phyloP scores from a whole-genome alignment of 2,888 invertebrate species.

The Nemurella pictetii region DNA sequence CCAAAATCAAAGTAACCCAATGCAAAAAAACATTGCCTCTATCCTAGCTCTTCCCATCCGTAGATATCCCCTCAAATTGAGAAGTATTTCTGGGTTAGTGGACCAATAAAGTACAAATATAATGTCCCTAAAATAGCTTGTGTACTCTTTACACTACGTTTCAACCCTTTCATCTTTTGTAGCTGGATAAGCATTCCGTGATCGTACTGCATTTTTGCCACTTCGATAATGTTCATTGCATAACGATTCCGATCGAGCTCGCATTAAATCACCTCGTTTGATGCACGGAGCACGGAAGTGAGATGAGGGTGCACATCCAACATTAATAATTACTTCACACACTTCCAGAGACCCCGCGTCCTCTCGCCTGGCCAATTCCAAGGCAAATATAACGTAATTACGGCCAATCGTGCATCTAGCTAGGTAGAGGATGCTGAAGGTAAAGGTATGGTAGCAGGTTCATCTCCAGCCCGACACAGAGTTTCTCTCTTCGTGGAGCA shows the following conservation, averaged over 20 bases:
- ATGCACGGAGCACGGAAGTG: too few relatives aligned
- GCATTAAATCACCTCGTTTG: background rate
- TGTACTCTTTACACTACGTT: too few relatives aligned
- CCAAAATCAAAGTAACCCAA: too few relatives aligned
- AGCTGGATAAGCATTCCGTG: too few relatives aligned
- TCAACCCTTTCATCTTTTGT: too few relatives aligned
- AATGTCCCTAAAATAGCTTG: too few relatives aligned
- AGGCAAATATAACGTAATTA: slow-evolving; percentile 13
- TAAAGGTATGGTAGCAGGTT: background rate
- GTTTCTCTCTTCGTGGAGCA: background rate
- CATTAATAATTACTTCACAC: background rate
- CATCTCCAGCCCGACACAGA: background rate
- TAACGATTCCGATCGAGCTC: background rate
- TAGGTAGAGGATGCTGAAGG: too few relatives aligned
- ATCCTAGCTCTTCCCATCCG: too few relatives aligned
- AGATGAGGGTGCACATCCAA: background rate
- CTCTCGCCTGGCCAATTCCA: background rate
- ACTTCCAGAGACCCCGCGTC: background rate
- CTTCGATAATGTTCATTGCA: background rate
- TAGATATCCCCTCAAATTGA: too few relatives aligned
- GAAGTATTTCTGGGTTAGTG: too few relatives aligned
- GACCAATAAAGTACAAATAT: too few relatives aligned
- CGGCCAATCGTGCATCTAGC: background rate
- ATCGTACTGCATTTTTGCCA: background rate
- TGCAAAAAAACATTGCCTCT: too few relatives aligned